Evolutionary conservation across 1,140 invertebrate genomes (phyloP).

Genomic region (Drosophila punjabiensis): DNA sequence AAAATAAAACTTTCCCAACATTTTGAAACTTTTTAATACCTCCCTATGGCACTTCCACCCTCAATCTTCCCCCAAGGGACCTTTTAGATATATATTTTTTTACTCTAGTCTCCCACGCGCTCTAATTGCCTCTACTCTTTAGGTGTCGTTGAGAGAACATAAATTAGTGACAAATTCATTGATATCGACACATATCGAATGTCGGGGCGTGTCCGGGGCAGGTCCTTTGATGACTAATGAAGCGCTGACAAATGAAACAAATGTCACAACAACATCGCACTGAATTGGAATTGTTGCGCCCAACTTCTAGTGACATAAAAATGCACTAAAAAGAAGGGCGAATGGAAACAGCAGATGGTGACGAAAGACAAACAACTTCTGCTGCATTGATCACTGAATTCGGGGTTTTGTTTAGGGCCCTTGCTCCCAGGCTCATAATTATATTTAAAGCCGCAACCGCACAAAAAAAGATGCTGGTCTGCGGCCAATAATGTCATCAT

Average conservation of each 20-base stretch:
- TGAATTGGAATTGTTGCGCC: slow-evolving; percentile 57
- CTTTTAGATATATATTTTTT: not conserved
- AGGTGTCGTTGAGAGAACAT: slow-evolving; percentile 58
- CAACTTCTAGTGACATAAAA: slow-evolving; percentile 62
- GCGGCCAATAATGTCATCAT: slow-evolving; percentile 73
- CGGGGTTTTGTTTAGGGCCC: slow-evolving; percentile 24
- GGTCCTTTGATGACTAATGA: slow-evolving; percentile 69
- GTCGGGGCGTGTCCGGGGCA: slow-evolving; percentile 37
- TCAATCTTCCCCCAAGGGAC: not conserved
- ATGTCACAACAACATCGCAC: slow-evolving; percentile 74
- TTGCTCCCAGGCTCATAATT: slow-evolving; percentile 54
- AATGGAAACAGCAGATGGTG: slow-evolving; percentile 30
- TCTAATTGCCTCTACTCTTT: slow-evolving; percentile 28
- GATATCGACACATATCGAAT: slow-evolving; percentile 37
- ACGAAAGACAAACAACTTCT: slow-evolving; percentile 39
- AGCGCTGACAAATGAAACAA: slow-evolving; percentile 72
- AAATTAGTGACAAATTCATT: slow-evolving; percentile 63
- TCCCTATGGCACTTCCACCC: slow-evolving; percentile 14
- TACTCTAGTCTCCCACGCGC: slow-evolving; percentile 50
- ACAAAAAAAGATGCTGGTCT: slow-evolving; percentile 66
- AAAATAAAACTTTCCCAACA: slow-evolving; percentile 9
- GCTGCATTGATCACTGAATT: slow-evolving; percentile 34
- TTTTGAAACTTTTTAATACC: slow-evolving; percentile 2
- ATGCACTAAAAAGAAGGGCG: slow-evolving; percentile 59
- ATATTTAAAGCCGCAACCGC: slow-evolving; percentile 53